These are phyloP conservation scores for Smittia sp. DNA, from an alignment of 2,888 invertebrate genomes.

Conservation along the genomic window DNA sequence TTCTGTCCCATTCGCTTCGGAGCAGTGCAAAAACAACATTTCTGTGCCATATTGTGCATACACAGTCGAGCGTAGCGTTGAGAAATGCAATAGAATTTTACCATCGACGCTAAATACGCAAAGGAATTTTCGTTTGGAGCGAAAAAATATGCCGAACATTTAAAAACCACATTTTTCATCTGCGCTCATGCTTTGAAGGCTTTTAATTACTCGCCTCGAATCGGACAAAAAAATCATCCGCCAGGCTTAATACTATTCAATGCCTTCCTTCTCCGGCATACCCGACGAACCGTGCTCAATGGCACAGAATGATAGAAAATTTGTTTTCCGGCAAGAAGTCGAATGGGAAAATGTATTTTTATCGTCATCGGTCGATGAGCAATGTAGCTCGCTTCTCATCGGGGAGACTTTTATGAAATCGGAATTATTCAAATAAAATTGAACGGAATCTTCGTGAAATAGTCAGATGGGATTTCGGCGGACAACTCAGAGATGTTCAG, in stretches of 20 bases:
- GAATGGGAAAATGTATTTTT: constrained; percentile 12
- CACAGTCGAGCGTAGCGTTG: background rate
- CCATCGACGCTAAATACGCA: constrained; percentile 32
- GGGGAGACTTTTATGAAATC: too few relatives aligned
- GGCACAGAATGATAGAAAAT: constrained; percentile 27
- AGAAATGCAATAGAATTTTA: constrained; percentile 37
- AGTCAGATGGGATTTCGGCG: background rate
- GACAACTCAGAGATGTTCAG: too few relatives aligned
- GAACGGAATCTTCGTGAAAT: background rate
- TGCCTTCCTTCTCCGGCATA: background rate
- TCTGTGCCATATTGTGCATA: constrained; percentile 4
- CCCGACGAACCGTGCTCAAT: background rate
- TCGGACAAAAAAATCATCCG: background rate
- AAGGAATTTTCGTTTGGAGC: constrained; percentile 1
- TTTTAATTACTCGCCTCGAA: constrained; percentile 9
- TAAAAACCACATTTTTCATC: background rate
- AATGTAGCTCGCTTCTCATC: background rate
- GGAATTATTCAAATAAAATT: too few relatives aligned
- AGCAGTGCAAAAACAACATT: constrained; percentile 22
- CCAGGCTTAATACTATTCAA: too few relatives aligned
- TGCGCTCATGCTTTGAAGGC: background rate
- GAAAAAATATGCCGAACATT: background rate
- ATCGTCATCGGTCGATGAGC: background rate
- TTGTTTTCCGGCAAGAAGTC: constrained; percentile 3
- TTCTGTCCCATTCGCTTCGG: constrained; percentile 20